Base-by-base conservation (phyloP, 2,113 vertebrate genomes). In the Penelope pileata region DNA sequence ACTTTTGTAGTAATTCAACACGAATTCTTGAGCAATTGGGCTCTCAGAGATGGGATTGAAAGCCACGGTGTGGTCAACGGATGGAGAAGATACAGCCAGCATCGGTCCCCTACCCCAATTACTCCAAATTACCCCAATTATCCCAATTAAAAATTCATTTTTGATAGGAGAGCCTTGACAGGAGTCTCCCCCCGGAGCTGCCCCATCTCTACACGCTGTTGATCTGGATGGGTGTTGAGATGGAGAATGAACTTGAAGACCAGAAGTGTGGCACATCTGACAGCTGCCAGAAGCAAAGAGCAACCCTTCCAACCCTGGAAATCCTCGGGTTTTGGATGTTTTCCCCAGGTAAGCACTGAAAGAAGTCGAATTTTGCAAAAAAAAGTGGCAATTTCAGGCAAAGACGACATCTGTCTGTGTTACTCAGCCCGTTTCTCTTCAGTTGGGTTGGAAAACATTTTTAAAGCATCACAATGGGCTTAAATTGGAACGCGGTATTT, bases 261-360 rank as follows among this genome's bases (percentile, higher is more conserved):
- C 18, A 45, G 17, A 45, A 34, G 10, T 10, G 16, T 18, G 45
- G 0, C 1, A 67, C 18, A 2, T 10, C 9, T 21, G 40, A 34
- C 7, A n/a, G 24, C 14, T 45, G 27, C 4, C 29, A 40, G 50
- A 64, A 56, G 26, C 13, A 51, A 59, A 79, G 10, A 66, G 11
- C 6, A 21, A 17, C 12, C 18, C 38, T 64, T 64, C 32, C 3
- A 3, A 22, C 19, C 22, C 27, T n/a, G 26, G 18, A 63, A 45
- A 68, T 4, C n/a, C 47, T 68, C 24, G 15, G 38, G 23, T 34
- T 77, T 23, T 30, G 29, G 34, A 34, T 18, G 6, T 40, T 66
- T 36, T 53, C 45, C 13, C 7, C 12, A 30, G 50, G 13, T 66
- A 59, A 32, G 9, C 7, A 34, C 0, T 1, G n/a, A 54, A 78